Base-by-base conservation (phyloP, 2,888 invertebrate species). In the Pimpla rufipes region DNA sequence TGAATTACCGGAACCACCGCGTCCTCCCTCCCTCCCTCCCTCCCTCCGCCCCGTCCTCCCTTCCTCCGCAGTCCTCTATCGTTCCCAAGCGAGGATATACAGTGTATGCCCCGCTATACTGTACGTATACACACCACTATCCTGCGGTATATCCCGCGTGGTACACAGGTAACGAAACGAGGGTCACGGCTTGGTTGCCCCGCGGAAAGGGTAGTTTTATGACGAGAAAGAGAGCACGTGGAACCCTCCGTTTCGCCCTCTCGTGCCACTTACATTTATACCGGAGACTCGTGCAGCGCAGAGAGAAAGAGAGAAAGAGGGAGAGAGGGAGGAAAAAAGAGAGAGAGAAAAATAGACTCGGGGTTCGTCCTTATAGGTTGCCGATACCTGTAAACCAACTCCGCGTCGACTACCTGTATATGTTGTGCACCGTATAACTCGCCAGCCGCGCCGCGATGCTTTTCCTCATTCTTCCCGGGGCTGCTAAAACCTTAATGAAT, bases 211-310 rank as follows among this genome's bases (percentile, higher is more conserved):
- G 84, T 82, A 84, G 85, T 88, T 88, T 88, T 88, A 88, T 86
- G 84, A 86, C 85, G 84, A 85, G 86, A 83, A 84, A 87, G 78
- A 74, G 85, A 84, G 84, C 85, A 85, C 84, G 84, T 85, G 85
- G 78, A 79, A 76, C 62, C 62, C 62, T 70, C 18, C 55, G 29
- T 29, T 77, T 64, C 50, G 52, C 47, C 35, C 78, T 74, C 74
- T 68, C 29, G 68, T 47, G 68, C 77, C 81, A 74, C 77, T 81
- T 75, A 78, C 74, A 55, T 70, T 78, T 64, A 45, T 57, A 42
- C 52, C 67, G 55, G 10, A 50, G 35, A 29, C 55, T 67, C 66
- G 66, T 57, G 18, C 35, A 16, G 52, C 45, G 42, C 21, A 52
- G 29, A 67, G 16, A 47, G 35, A 18, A 16, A 11, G 50, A 68